These are phyloP conservation scores for Willisornis vidua DNA, from an alignment of 2,113 vertebrate genomes.

Conservation along the genomic window DNA sequence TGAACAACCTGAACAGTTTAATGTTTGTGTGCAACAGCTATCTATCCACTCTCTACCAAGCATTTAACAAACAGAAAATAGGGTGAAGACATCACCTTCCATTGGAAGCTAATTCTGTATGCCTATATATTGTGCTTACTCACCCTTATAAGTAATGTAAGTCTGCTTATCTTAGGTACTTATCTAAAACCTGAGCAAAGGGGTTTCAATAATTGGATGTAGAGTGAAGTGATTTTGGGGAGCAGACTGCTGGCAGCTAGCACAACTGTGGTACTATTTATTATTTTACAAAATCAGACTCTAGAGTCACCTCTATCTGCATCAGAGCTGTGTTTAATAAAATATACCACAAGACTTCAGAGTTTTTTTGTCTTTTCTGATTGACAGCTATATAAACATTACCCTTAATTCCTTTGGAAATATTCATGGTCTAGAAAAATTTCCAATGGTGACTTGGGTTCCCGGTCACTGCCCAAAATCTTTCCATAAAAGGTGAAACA, in stretches of 20 bases:
- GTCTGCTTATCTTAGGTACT: background rate
- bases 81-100: background rate
- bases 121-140: background rate
- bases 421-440: background rate
- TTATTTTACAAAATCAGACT: background rate
- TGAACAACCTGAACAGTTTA: background rate
- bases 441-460: background rate
- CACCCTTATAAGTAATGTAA: rapidly evolving
- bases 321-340: background rate
- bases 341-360: background rate
- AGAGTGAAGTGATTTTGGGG: background rate
- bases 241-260: background rate
- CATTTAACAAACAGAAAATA: background rate
- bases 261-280: background rate
- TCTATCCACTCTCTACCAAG: background rate
- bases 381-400: background rate
- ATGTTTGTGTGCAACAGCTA: background rate
- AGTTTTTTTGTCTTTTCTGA: background rate
- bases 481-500: background rate
- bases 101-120: background rate
- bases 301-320: background rate
- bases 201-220: background rate
- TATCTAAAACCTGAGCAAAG: background rate
- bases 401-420: background rate
- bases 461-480: background rate